These are phyloP conservation scores for Ctenopoma kingsleyae DNA, from an alignment of 2,797 vertebrate species.

Conservation along the genomic window DNA sequence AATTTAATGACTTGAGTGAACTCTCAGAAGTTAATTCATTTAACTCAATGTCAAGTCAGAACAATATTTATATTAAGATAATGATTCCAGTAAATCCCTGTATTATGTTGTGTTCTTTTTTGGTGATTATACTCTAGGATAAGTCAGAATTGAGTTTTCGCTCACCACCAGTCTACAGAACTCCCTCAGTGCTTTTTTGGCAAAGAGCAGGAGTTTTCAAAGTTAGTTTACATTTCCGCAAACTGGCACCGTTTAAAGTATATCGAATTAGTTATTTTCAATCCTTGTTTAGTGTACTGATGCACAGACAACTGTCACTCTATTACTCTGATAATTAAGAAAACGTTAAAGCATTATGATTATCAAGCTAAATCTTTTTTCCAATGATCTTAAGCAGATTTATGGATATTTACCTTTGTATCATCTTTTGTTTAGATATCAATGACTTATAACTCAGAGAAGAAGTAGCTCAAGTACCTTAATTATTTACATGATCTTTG, in stretches of 20 bases:
- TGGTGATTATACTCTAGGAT: too few relatives aligned
- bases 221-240: conserved; percentile 3
- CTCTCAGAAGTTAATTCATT: too few relatives aligned
- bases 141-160: too few relatives aligned
- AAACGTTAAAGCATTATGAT: not conserved
- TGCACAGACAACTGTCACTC: not conserved
- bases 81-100: too few relatives aligned
- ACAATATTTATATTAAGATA: too few relatives aligned
- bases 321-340: not conserved
- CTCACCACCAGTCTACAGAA: not conserved
- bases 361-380: not conserved
- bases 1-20: too few relatives aligned
- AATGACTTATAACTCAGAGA: too few relatives aligned
- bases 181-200: not conserved
- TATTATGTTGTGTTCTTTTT: too few relatives aligned
- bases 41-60: too few relatives aligned
- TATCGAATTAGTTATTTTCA: not conserved
- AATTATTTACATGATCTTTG: too few relatives aligned
- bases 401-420: not conserved
- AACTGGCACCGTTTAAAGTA: not conserved
- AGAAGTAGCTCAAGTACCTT: too few relatives aligned
- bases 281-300: not conserved
- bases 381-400: conserved; percentile 1
- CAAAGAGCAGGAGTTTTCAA: not conserved
- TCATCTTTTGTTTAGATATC: too few relatives aligned